Evolutionary conservation across 1,140 invertebrate species (phyloP).

Genomic region (Calliopsis andreniformis): DNA sequence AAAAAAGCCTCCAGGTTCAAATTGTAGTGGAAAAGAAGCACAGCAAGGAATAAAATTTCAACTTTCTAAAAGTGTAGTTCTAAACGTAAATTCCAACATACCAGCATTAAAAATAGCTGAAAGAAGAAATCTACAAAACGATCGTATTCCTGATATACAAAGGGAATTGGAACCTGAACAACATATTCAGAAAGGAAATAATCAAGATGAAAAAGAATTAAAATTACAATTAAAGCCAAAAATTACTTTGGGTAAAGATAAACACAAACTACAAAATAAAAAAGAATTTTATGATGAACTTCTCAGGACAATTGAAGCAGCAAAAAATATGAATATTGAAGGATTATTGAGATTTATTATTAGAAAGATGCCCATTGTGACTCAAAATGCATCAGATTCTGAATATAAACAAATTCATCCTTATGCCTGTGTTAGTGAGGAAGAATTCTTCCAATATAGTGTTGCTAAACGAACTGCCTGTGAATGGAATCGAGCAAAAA

Average conservation of each 20-base stretch:
- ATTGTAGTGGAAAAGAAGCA: background rate
- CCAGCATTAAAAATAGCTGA: constrained; percentile 70
- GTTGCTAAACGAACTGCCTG: constrained; percentile 81
- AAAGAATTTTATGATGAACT: constrained; percentile 65
- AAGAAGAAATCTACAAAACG: background rate
- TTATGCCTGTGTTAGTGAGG: constrained; percentile 77
- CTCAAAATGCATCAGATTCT: constrained; percentile 69
- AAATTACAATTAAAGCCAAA: constrained; percentile 34
- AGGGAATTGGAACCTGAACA: background rate
- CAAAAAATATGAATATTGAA: constrained; percentile 53
- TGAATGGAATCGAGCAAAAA: constrained; percentile 81
- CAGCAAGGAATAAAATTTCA: constrained; percentile 41
- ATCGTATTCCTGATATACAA: background rate
- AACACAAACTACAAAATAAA: constrained; percentile 67
- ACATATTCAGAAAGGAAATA: background rate
- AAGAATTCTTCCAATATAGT: constrained; percentile 81
- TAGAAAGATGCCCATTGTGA: constrained; percentile 74
- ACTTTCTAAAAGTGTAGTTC: constrained; percentile 64
- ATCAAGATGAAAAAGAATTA: constrained; percentile 30
- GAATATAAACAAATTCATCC: constrained; percentile 79
- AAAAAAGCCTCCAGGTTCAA: constrained; percentile 47
- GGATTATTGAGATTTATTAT: constrained; percentile 74
- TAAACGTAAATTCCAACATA: constrained; percentile 65
- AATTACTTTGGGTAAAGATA: constrained; percentile 68
- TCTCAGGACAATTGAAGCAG: constrained; percentile 52